These are phyloP conservation scores for Diglossa cyanea DNA, from an alignment of 2,797 vertebrate species.

Conservation along the genomic window DNA sequence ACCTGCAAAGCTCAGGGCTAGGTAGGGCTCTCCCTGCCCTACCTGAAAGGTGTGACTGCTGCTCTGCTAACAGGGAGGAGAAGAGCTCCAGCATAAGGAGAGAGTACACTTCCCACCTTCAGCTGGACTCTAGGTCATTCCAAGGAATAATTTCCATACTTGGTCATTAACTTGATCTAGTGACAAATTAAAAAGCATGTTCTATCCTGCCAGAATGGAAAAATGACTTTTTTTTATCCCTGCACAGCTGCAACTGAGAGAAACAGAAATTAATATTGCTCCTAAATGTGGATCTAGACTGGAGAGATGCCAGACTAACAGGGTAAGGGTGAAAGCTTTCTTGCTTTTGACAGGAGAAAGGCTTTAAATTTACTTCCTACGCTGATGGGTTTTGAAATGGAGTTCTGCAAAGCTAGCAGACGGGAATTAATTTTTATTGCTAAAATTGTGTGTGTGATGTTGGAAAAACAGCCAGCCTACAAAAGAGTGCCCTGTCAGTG, in stretches of 20 bases:
- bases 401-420: constrained; percentile 6
- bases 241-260: constrained; percentile 45
- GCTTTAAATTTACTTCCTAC: background rate
- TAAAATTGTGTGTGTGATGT: background rate
- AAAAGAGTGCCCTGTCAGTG: background rate
- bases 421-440: constrained; percentile 19
- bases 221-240: constrained; percentile 26
- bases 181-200: constrained; percentile 55
- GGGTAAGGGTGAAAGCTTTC: background rate
- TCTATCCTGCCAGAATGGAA: constrained; percentile 39
- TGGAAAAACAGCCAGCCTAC: background rate
- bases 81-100: background rate
- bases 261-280: constrained; percentile 57
- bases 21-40: background rate
- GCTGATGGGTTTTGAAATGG: constrained; percentile 6
- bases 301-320: background rate
- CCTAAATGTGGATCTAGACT: constrained; percentile 7
- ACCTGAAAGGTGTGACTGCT: background rate
- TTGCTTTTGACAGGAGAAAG: background rate
- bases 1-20: background rate
- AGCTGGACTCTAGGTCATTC: background rate
- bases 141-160: background rate
- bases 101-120: background rate
- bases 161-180: constrained; percentile 63
- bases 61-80: background rate